phyloP scores from a whole-genome alignment of 2,113 vertebrate species.

The Lophius piscatorius region DNA sequence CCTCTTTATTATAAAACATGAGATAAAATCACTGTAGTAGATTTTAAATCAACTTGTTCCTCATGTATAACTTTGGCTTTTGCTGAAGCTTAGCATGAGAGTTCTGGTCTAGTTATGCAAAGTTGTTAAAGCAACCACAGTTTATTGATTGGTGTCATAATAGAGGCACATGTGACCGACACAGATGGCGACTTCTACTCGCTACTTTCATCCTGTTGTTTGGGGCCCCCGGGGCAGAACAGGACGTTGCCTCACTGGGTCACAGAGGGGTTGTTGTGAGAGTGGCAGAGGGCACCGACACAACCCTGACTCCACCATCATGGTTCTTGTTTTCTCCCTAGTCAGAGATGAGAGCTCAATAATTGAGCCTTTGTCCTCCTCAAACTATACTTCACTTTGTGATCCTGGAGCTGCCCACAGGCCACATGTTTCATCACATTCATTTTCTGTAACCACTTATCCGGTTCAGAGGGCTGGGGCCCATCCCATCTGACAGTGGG shows the following conservation, averaged over 20 bases:
- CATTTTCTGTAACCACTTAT: too few species aligned
- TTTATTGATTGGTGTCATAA: constrained; percentile 63
- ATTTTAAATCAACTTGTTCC: too few species aligned
- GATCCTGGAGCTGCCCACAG: too few species aligned
- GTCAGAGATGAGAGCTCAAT: neutral
- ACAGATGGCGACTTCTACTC: too few species aligned
- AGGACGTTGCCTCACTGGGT: constrained; percentile 26
- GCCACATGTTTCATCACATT: too few species aligned
- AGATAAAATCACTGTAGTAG: too few species aligned
- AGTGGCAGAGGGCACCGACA: constrained; percentile 13
- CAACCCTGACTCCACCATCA: constrained; percentile 16
- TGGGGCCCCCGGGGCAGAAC: constrained; percentile 17
- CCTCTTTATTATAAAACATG: too few species aligned
- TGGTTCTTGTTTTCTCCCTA: neutral
- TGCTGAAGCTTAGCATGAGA: neutral
- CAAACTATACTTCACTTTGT: constrained; percentile 1
- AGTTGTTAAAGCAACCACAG: neutral
- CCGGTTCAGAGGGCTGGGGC: too few species aligned
- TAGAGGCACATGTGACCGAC: too few species aligned
- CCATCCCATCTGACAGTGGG: too few species aligned
- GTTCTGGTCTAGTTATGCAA: too few species aligned
- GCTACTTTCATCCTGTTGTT: constrained; percentile 29
- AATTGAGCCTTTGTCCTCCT: constrained; percentile 22
- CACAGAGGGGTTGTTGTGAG: constrained; percentile 26
- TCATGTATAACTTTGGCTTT: neutral